Evolutionary conservation across 2,888 invertebrate species (phyloP).

Genomic region (Drosophila silvestris): DNA sequence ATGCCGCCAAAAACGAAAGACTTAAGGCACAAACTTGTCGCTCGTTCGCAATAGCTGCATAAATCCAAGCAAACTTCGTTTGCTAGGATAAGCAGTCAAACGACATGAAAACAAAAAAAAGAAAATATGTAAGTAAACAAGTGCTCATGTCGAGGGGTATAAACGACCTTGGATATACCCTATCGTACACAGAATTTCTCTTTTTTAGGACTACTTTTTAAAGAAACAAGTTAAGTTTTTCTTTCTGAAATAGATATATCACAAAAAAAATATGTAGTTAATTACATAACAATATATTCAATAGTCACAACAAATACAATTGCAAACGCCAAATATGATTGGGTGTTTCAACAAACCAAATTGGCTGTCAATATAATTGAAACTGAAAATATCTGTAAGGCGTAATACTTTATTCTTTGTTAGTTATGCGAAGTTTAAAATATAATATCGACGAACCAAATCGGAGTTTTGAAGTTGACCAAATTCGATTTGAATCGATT

Average conservation of each 20-base stretch:
- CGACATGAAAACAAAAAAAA: background rate
- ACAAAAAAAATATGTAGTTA: too few species aligned
- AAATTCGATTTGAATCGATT: background rate
- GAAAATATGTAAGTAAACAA: background rate
- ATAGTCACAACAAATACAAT: too few species aligned
- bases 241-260: background rate
- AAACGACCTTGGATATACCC: background rate
- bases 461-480: background rate
- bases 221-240: background rate
- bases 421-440: background rate
- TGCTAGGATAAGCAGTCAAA: conserved; percentile 30
- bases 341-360: background rate
- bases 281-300: too few species aligned
- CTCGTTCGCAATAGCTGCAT: conserved; percentile 38
- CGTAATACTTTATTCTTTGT: background rate
- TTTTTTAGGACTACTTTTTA: background rate
- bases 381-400: background rate
- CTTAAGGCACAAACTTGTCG: conserved; percentile 69
- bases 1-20: conserved; percentile 57
- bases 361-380: background rate
- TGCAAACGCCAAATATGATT: background rate
- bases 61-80: conserved; percentile 36
- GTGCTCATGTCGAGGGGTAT: background rate
- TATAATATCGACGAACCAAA: background rate
- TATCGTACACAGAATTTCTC: background rate